Conservation (phyloP, 2,797 vertebrate genomes). For the Choloepus didactylus region DNA sequence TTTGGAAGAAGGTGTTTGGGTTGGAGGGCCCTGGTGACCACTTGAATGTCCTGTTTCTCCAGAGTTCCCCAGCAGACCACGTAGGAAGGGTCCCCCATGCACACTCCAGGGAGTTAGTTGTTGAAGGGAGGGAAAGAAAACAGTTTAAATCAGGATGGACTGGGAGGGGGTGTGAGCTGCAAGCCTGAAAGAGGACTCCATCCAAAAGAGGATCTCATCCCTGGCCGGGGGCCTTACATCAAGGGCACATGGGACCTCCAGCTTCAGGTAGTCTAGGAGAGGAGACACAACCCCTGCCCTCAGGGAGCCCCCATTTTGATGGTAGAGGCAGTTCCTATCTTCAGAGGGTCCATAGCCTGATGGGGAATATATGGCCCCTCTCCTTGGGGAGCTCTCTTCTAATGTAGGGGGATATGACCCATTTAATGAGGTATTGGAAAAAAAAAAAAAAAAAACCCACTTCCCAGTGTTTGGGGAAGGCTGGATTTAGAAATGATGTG, state of each 20-base stretch:
- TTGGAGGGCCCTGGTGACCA: background rate
- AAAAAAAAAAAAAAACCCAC: background rate
- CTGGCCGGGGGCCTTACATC: background rate
- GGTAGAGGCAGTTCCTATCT: background rate
- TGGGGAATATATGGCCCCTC: background rate
- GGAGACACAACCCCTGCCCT: background rate
- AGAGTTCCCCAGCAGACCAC: background rate
- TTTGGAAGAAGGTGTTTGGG: slow-evolving; percentile 28
- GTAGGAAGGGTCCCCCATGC: background rate
- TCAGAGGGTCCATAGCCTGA: background rate
- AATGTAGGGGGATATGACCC: background rate
- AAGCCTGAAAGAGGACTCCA: background rate
- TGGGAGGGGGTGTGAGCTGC: background rate
- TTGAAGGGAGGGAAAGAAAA: background rate
- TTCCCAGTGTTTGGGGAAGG: background rate
- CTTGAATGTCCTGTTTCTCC: background rate
- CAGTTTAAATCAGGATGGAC: slow-evolving; percentile 43
- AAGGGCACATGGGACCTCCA: background rate
- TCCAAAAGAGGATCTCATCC: background rate
- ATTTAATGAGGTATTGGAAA: slow-evolving; percentile 15
- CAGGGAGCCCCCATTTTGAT: background rate
- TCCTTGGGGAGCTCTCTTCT: background rate
- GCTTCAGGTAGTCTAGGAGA: background rate
- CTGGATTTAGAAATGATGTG: slow-evolving; percentile 30
- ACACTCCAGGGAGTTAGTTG: background rate